phyloP scores from a whole-genome alignment of 2,797 vertebrate species.

The Otolemur crassicaudatus region DNA sequence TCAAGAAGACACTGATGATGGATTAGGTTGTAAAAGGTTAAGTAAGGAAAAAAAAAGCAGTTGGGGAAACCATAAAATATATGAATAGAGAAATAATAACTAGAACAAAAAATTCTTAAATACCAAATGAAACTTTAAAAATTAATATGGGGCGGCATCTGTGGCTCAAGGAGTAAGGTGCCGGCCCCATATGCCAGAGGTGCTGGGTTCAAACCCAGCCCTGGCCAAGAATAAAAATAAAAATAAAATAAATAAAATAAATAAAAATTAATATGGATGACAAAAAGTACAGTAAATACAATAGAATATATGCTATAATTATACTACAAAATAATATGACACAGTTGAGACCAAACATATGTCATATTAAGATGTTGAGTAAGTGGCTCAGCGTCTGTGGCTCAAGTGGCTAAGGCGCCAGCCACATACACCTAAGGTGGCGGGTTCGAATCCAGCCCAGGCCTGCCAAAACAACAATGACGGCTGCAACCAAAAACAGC shows the following conservation, averaged over 20 bases:
- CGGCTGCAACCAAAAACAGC: too few relatives aligned
- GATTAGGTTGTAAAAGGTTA: background rate
- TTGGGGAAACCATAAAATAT: background rate
- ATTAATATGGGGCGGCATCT: background rate
- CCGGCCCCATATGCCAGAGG: too few relatives aligned
- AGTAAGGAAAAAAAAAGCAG: background rate
- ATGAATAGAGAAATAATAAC: background rate
- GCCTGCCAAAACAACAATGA: too few relatives aligned
- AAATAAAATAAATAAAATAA: too few relatives aligned
- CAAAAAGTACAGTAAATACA: background rate
- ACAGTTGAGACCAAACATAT: background rate
- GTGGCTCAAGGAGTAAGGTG: too few relatives aligned
- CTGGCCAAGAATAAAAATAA: too few relatives aligned
- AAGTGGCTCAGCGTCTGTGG: too few relatives aligned
- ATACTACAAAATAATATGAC: background rate
- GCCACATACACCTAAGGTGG: too few relatives aligned
- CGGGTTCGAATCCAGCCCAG: too few relatives aligned
- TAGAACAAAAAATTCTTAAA: conserved; percentile 23
- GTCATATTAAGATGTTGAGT: background rate
- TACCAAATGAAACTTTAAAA: conserved; percentile 1
- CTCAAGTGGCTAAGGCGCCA: too few relatives aligned
- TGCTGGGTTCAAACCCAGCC: too few relatives aligned
- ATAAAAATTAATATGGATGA: background rate
- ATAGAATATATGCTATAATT: background rate
- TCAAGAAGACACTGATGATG: background rate